Evolutionary conservation across 2,113 vertebrate genomes (phyloP).

Genomic region (Alces alces): DNA sequence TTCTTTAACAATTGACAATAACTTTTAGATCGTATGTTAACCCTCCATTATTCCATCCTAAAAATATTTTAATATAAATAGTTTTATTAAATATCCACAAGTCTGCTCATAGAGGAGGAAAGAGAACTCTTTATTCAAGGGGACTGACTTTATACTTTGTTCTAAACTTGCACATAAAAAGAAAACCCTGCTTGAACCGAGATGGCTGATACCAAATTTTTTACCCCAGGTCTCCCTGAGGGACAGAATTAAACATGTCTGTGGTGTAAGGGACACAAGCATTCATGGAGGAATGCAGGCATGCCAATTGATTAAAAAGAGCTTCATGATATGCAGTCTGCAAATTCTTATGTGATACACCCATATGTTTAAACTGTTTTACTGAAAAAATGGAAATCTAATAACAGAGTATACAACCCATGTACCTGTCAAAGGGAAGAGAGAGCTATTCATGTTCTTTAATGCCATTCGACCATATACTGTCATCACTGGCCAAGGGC

Average conservation of each 20-base stretch:
- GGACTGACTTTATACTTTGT: neutral
- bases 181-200: neutral
- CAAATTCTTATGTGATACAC: neutral
- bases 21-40: constrained; percentile 18
- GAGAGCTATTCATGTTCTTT: neutral
- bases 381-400: neutral
- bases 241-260: neutral
- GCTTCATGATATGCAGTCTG: neutral
- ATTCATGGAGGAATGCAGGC: neutral
- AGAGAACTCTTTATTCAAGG: neutral
- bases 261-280: neutral
- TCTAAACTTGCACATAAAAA: neutral
- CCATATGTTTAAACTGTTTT: neutral
- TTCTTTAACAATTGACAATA: neutral
- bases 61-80: neutral
- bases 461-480: neutral
- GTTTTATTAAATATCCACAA: neutral
- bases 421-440: neutral
- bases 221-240: neutral
- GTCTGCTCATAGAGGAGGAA: neutral
- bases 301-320: neutral
- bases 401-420: neutral
- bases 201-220: neutral
- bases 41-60: neutral
- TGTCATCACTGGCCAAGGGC: neutral